Percentiles rank a stretch among this genome's conserved stretches.
Conservation (phyloP, 2,113 vertebrate species). For the Phalacrocorax brasilianus region DNA sequence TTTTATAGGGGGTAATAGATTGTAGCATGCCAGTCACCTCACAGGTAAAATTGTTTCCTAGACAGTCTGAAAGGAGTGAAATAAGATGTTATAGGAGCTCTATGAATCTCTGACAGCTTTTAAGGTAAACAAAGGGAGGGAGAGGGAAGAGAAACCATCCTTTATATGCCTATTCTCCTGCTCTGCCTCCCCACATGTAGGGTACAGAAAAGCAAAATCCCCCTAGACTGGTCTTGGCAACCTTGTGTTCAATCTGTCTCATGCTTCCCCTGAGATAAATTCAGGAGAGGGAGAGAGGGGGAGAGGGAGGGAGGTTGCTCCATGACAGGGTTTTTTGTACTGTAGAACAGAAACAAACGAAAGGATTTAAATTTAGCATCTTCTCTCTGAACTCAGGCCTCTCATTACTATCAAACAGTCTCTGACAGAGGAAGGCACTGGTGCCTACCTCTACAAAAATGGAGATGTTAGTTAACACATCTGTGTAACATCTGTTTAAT, state of each 20-base stretch:
- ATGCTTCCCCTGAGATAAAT: conserved; percentile 9
- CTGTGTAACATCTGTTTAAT: background rate
- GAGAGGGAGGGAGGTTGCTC: background rate
- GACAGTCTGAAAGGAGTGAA: background rate
- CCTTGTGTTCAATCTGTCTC: conserved; percentile 35
- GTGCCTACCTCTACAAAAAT: background rate
- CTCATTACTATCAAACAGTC: background rate
- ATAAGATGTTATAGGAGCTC: background rate
- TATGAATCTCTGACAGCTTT: background rate
- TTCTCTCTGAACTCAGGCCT: background rate
- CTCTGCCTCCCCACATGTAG: conserved; percentile 25
- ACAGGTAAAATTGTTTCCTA: background rate
- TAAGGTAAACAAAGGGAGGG: background rate
- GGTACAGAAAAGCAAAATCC: conserved; percentile 23
- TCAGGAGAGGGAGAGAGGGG: background rate
- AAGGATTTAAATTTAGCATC: background rate
- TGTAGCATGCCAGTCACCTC: background rate
- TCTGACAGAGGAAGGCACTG: background rate
- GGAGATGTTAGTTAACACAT: background rate
- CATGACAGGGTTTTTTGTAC: background rate
- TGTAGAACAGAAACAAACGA: conserved; percentile 1
- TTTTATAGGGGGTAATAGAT: background rate
- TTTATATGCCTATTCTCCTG: conserved; percentile 4
- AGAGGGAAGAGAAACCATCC: background rate
- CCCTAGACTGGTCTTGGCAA: conserved; percentile 33